Evolutionary conservation across 2,888 invertebrate species (phyloP), one percentile per base, ranked within the genome.

Genomic region (Tortricodes alternella): DNA sequence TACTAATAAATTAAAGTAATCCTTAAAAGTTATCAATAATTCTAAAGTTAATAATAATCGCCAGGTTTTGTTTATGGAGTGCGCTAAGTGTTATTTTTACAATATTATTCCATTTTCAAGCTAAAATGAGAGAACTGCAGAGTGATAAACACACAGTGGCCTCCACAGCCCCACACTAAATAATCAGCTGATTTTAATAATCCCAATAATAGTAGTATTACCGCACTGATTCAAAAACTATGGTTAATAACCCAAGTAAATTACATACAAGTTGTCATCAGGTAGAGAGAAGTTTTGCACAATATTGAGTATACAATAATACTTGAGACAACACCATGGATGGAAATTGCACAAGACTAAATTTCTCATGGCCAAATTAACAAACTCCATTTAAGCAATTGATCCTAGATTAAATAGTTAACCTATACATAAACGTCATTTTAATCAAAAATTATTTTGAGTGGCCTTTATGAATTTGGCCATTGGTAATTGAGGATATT

Each of bases 1-100:
- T 49, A 55, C 43, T 27, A 56, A 56, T 56, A 56, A 56, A 56
- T 56, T 49, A 56, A 49, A 49, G 49, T 38, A 49, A 43, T 49
- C 44, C 56, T 56, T 56, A 56, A 19, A 41, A 49, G 29, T 56
- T 56, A 56, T 44, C 19, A 50, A 44, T 56, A 56, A 37, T 50
- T 56, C 56, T 56, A 56, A 44, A 18, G 29, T 56, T 43, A 56
- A 56, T 43, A 50, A 44, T 56, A 50, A 56, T 49, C 46, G 55
- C 44, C 56, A 43, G 49, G 49, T n/a, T 49, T 18, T 55, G 44
- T 49, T 53, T 37, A 56, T 50, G 56, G 44, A 44, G 43, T 37
- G 46, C 18, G 16, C 19, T 43, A 46, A 53, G 46, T 46, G 46
- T 41, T 41, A 49, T 29, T 21, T 27, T 49, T 37, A 49, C 48